Evolutionary conservation across 1,140 invertebrate genomes (phyloP), one percentile per base, ranked within the genome.

Genomic region (Penaeus japonicus): DNA sequence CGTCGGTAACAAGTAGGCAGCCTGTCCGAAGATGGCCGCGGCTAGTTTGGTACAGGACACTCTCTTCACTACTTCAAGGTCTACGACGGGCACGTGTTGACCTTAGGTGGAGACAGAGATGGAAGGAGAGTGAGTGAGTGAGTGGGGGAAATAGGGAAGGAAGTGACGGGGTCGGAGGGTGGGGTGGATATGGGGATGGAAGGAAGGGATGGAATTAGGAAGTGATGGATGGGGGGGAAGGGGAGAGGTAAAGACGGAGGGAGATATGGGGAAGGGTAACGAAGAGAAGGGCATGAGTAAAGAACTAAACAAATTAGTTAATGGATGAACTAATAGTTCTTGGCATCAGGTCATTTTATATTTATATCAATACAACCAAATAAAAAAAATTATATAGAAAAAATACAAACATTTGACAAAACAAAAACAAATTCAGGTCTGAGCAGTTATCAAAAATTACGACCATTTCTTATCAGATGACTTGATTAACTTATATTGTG

Each of bases 61-160:
- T 17, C 86, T 22, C 65, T 83, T 88, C 47, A 83, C 10, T 7
- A 88, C 86, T 54, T 88, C 53, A 39, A 88, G 20, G 17, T 88
- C 80, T 4, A 20, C n/a, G 1, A 88, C 30, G 15, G 32, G 17
- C 22, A 88, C 54, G 30, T 12, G 35, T 54, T 30, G 82, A 1
- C 86, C 86, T 88, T 17, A 1, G 32, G 24, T 2, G 32, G 24
- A 15, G 24, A 2, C 2, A 17, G 65, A 27, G 65, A 7, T 73
- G 65, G 65, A 27, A 4, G 59, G 22, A 47, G 27, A n/a, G 39
- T 4, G 24, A 24, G 53, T 1, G 22, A 10, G 22, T 24, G 5
- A 54, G 4, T 30, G 22, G 12, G 4, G 17, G 18, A 17, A n/a
- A 2, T 18, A 24, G 20, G 75, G 75, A 18, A 22, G 17, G 35